These are phyloP conservation scores for Dromas ardeola DNA, from an alignment of 2,113 vertebrate species.

Conservation along the genomic window DNA sequence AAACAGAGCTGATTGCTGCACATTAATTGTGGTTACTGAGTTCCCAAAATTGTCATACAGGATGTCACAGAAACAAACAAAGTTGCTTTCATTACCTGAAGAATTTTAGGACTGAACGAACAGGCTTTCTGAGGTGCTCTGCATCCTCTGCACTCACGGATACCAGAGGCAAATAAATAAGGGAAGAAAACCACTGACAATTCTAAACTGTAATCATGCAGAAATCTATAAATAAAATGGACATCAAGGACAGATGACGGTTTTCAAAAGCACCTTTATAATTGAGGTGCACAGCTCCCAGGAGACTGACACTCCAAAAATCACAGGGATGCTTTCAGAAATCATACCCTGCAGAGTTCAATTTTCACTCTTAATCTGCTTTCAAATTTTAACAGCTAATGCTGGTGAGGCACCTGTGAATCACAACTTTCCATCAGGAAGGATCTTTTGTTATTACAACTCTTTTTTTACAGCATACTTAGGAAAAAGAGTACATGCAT, in stretches of 20 bases:
- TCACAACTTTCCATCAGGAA: neutral
- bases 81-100: neutral
- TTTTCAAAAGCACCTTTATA: conserved; percentile 56
- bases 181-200: neutral
- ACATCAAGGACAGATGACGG: neutral
- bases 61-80: neutral
- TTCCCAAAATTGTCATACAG: neutral
- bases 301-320: conserved; percentile 21
- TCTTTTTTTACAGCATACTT: neutral
- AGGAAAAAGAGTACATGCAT: neutral
- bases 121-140: neutral
- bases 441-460: neutral
- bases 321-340: conserved; percentile 48
- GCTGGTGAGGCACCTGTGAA: neutral
- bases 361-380: conserved; percentile 58
- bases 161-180: neutral
- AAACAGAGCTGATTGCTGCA: neutral
- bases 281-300: neutral
- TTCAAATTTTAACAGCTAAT: conserved; percentile 29
- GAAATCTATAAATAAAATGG: conserved; percentile 29
- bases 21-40: accelerated
- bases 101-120: neutral
- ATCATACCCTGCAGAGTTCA: conserved; percentile 43
- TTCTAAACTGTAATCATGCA: neutral
- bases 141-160: neutral